Conservation (phyloP, 2,888 invertebrate species). For the Diaperis boleti region DNA sequence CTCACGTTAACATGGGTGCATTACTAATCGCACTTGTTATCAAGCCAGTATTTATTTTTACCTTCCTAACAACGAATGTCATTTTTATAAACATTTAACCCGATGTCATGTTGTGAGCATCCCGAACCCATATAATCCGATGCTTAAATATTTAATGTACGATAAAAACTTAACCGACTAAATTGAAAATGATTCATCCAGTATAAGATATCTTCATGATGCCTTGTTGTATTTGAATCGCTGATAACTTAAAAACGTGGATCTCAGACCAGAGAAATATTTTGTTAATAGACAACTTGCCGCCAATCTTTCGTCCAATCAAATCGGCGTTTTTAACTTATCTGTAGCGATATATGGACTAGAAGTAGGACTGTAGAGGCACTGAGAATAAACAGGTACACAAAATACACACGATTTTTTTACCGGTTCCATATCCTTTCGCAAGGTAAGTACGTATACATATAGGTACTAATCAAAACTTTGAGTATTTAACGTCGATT, state of each 20-base stretch:
- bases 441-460: conserved; percentile 3
- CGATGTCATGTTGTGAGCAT: conserved; percentile 31
- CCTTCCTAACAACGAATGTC: conserved; percentile 13
- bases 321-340: conserved; percentile 45
- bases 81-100: conserved; percentile 35
- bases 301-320: conserved; percentile 34
- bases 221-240: conserved; percentile 46
- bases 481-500: conserved; percentile 8
- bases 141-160: conserved; percentile 40
- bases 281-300: conserved; percentile 32
- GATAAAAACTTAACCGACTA: conserved; percentile 32
- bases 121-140: conserved; percentile 23
- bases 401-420: conserved; percentile 31
- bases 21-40: conserved; percentile 14
- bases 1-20: conserved; percentile 24
- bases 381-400: conserved; percentile 51
- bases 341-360: conserved; percentile 47
- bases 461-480: neutral
- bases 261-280: conserved; percentile 27
- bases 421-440: conserved; percentile 2
- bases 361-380: conserved; percentile 50
- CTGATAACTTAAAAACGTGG: conserved; percentile 39
- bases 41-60: conserved; percentile 30
- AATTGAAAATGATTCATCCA: conserved; percentile 35
- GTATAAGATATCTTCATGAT: conserved; percentile 45